Evolutionary conservation across 2,888 invertebrate genomes (phyloP).

Genomic region (Brachypterus glaber): DNA sequence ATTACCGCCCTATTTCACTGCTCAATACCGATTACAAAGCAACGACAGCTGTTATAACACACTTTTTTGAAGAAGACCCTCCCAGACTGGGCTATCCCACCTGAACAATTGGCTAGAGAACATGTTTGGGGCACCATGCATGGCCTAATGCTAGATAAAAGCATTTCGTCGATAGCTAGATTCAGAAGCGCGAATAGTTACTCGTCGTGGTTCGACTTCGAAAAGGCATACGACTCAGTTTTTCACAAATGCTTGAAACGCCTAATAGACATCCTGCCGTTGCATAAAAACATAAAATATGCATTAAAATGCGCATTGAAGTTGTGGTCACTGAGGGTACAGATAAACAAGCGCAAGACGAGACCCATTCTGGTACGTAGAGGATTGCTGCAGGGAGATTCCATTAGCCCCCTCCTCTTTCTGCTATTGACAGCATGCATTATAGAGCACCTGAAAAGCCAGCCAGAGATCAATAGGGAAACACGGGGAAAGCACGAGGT

Average conservation of each 20-base stretch:
- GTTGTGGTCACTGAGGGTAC: constrained; percentile 6
- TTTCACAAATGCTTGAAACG: constrained; percentile 13
- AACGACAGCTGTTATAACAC: constrained; percentile 17
- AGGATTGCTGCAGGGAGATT: too few relatives aligned
- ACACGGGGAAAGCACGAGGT: too few relatives aligned
- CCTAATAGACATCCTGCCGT: constrained; percentile 13
- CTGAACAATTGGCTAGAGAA: constrained; percentile 19
- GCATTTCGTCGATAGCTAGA: too few relatives aligned
- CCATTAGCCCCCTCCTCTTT: constrained; percentile 14
- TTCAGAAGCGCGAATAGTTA: too few relatives aligned
- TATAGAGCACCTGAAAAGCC: too few relatives aligned
- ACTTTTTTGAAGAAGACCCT: constrained; percentile 9
- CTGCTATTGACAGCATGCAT: too few relatives aligned
- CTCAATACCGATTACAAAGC: too few relatives aligned
- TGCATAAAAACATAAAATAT: constrained; percentile 10
- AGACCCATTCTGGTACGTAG: too few relatives aligned
- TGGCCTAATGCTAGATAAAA: constrained; percentile 21
- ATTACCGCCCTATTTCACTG: constrained; percentile 26
- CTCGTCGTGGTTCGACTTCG: too few relatives aligned
- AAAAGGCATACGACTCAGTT: too few relatives aligned
- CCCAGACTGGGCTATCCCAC: constrained; percentile 16
- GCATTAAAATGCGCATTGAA: constrained; percentile 5
- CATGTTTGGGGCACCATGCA: constrained; percentile 25
- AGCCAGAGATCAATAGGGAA: neutral
- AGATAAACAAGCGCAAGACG: too few relatives aligned